Evolutionary conservation across 1,140 invertebrate genomes (phyloP).

Genomic region (Drosophila willistoni): DNA sequence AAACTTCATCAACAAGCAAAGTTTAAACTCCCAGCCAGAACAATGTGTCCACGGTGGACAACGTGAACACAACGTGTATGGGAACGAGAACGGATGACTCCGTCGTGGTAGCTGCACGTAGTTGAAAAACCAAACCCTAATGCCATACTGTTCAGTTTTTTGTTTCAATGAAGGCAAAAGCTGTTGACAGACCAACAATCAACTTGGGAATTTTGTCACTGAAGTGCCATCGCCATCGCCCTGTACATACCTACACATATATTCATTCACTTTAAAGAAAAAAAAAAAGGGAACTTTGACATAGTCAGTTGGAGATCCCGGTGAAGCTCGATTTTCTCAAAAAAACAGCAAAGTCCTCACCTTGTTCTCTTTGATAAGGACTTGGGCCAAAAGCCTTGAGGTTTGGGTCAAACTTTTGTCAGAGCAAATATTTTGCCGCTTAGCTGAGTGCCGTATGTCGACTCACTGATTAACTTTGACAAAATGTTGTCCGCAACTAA

Average conservation of each 20-base stretch:
- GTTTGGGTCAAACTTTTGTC: constrained; percentile 51
- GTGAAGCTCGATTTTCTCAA: constrained; percentile 61
- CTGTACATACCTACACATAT: neutral
- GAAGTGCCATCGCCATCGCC: constrained; percentile 69
- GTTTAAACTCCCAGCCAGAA: constrained; percentile 58
- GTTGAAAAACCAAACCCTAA: constrained; percentile 39
- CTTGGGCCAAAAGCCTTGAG: constrained; percentile 34
- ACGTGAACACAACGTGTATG: constrained; percentile 3
- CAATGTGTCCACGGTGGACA: constrained; percentile 42
- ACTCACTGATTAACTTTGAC: constrained; percentile 75
- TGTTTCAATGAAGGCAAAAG: constrained; percentile 71
- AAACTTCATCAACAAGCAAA: constrained; percentile 79
- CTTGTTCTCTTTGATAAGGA: constrained; percentile 65
- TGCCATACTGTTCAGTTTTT: constrained; percentile 54
- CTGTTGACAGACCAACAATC: constrained; percentile 82
- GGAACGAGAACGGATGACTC: constrained; percentile 3
- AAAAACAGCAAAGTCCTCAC: constrained; percentile 61
- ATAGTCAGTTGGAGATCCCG: constrained; percentile 21
- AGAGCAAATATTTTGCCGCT: constrained; percentile 77
- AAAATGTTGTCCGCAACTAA: constrained; percentile 33
- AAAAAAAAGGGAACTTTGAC: constrained; percentile 52
- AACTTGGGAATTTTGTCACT: constrained; percentile 80
- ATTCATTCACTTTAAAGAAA: constrained; percentile 37
- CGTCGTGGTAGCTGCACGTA: constrained; percentile 53
- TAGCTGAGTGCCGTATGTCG: constrained; percentile 77